A percentile compares a stretch with the other conserved stretches of the same genome.
phyloP scores from a whole-genome alignment of 2,888 invertebrate genomes.

The Gymnocheta viridis region DNA sequence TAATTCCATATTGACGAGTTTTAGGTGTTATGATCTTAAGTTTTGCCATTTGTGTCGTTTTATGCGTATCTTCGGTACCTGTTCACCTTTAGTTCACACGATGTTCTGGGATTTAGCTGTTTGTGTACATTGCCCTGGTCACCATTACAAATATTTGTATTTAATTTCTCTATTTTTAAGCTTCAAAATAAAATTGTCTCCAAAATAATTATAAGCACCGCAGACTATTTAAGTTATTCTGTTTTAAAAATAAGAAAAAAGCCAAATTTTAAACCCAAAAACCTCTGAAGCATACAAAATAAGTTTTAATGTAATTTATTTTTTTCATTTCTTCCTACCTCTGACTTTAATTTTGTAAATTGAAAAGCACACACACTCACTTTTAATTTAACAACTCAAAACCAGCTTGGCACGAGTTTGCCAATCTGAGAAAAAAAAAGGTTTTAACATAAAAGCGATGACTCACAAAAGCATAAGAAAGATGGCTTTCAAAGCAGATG shows the following conservation, averaged over 20 bases:
- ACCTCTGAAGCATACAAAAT: background rate
- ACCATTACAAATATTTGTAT: background rate
- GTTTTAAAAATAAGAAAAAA: background rate
- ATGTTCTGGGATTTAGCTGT: background rate
- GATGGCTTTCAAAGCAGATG: constrained; percentile 21
- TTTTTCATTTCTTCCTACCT: background rate
- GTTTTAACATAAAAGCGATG: constrained; percentile 29
- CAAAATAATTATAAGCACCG: background rate
- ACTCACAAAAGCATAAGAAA: constrained; percentile 8
- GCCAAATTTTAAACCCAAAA: background rate
- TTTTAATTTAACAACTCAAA: constrained; percentile 4
- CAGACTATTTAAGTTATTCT: background rate
- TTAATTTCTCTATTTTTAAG: background rate
- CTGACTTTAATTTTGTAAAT: background rate
- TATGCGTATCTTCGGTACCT: background rate
- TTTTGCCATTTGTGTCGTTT: background rate
- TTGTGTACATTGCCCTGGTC: background rate
- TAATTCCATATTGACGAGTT: no score
- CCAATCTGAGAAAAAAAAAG: constrained; percentile 17
- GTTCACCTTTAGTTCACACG: background rate
- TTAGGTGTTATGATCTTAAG: background rate
- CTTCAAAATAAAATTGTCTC: background rate
- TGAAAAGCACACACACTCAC: background rate
- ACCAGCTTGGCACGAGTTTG: constrained; percentile 58
- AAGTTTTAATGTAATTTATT: background rate